These are phyloP conservation scores for Scaptomyza pallida DNA, from an alignment of 1,140 invertebrate species.

Conservation along the genomic window DNA sequence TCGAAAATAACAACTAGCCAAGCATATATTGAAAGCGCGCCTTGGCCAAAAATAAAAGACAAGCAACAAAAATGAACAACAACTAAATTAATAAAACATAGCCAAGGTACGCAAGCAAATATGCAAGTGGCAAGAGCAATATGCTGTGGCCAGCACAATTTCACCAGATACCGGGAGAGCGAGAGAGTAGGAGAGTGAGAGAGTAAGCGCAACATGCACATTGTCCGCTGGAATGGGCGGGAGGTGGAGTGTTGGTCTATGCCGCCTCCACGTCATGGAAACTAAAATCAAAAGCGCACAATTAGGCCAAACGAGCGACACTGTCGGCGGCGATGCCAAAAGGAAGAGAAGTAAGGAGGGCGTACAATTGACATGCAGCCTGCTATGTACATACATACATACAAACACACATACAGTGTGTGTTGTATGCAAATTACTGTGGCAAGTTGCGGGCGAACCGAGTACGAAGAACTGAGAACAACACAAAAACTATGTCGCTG, in stretches of 20 bases:
- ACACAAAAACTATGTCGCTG: constrained; percentile 71
- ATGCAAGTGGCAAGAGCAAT: constrained; percentile 50
- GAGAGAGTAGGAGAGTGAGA: background rate
- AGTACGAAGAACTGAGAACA: constrained; percentile 56
- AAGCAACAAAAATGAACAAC: constrained; percentile 25
- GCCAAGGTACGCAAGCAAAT: constrained; percentile 68
- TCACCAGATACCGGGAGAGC: background rate
- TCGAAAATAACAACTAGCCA: constrained; percentile 43
- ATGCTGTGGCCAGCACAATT: constrained; percentile 57
- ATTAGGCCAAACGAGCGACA: constrained; percentile 71
- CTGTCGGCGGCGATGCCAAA: too few relatives aligned
- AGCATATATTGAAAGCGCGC: constrained; percentile 16
- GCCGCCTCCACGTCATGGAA: constrained; percentile 56
- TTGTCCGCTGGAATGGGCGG: constrained; percentile 26
- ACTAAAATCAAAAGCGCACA: constrained; percentile 77
- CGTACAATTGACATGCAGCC: constrained; percentile 26
- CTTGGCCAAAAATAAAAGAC: constrained; percentile 40
- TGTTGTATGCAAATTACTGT: constrained; percentile 71
- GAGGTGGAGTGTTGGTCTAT: constrained; percentile 3
- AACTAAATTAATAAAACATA: constrained; percentile 50
- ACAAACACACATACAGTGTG: too few relatives aligned
- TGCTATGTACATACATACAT: constrained; percentile 22
- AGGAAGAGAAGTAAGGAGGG: constrained; percentile 32
- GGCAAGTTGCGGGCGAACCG: constrained; percentile 56
- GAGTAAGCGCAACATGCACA: constrained; percentile 34